Evolutionary conservation across 2,888 invertebrate species (phyloP), one percentile per base, ranked within the genome.

Genomic region (Drosophila kuntzei): DNA sequence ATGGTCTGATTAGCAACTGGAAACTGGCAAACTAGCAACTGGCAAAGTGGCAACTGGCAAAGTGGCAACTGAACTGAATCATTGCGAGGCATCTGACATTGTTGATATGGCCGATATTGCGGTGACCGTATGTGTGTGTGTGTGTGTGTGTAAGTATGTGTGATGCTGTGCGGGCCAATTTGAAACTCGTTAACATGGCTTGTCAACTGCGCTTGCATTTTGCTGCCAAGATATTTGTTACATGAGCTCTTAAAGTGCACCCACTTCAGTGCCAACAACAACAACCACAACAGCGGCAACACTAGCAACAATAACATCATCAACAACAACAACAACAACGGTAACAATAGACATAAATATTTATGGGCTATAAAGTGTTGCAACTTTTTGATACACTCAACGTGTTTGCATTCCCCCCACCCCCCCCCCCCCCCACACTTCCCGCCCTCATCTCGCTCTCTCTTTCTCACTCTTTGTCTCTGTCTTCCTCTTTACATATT

Each of bases 321-420:
- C 22, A 22, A 3, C 53, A 61, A 44, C 49, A 46, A 9, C 49
- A 58, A 32, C 29, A 44, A 14, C 37, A 43, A 41, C 58, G 53
- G 51, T 61, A 65, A 67, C 76, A 69, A 65, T 60, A 65, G 54
- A 66, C 82, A 83, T 82, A 76, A 80, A 82, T 83, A 82, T 83
- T 84, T 84, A 84, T 83, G 76, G 74, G 43, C 84, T 84, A 82
- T 82, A 84, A 82, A 82, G 80, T 84, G 80, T 70, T 71, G 81
- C 80, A 84, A 84, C 80, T 78, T 84, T 84, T 68, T 81, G 84
- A 84, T 81, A 80, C 72, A 81, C 78, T 81, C 66, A 66, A 63
- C 63, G 36, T 64, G 46, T 54, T 50, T 41, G 16, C 14, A 44
- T 9, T 43, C n/a, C 9, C 14, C 18, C 18, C 20, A 14, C 6